Percentiles rank a stretch among this genome's conserved stretches.
phyloP scores from a whole-genome alignment of 2,888 invertebrate species.

The Sialis lutaria region DNA sequence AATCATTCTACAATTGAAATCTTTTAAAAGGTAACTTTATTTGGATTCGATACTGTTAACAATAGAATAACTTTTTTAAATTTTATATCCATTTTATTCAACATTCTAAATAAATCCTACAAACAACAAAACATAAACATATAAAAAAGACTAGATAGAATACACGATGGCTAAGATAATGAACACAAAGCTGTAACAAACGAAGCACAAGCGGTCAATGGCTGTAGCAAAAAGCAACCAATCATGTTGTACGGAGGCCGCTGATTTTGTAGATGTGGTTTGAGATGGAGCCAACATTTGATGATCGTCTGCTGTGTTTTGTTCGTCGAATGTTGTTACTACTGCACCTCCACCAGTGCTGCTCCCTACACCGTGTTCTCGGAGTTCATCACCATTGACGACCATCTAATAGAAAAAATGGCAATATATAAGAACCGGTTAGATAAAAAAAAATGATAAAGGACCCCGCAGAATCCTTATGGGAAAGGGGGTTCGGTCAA shows the following conservation, averaged over 20 bases:
- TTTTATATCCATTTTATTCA: background rate
- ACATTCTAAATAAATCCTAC: background rate
- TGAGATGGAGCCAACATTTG: conserved; percentile 17
- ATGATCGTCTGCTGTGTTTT: conserved; percentile 21
- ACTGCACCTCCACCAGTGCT: no score
- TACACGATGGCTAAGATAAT: conserved; percentile 30
- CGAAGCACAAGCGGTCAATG: conserved; percentile 40
- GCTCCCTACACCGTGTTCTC: conserved; percentile 21
- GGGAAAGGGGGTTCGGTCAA: no score
- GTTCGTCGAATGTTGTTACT: conserved; percentile 20
- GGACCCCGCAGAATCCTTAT: no score
- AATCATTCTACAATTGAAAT: no score
- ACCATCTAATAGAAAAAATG: background rate
- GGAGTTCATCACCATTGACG: conserved; percentile 24
- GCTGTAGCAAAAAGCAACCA: conserved; percentile 46
- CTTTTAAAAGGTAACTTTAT: no score
- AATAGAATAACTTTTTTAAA: background rate
- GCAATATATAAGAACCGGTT: background rate
- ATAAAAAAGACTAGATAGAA: conserved; percentile 18
- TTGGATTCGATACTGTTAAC: background rate
- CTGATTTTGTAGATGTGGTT: conserved; percentile 6
- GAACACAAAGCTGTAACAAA: conserved; percentile 35
- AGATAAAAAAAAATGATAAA: background rate
- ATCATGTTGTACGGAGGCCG: conserved; percentile 31
- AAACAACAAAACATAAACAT: background rate